These are phyloP conservation scores for Sandelia bainsii DNA, from an alignment of 2,797 vertebrate genomes.

Conservation along the genomic window DNA sequence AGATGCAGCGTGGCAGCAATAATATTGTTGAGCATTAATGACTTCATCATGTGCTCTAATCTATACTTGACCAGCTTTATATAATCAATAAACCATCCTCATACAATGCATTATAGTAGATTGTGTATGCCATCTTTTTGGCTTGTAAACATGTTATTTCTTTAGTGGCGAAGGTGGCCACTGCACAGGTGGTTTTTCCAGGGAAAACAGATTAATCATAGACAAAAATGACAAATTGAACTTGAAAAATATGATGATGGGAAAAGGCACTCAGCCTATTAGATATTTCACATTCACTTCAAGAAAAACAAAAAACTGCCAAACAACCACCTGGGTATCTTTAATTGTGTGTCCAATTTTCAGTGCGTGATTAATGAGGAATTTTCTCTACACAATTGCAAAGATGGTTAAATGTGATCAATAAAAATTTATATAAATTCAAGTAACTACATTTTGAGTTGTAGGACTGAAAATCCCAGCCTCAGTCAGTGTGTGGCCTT, in stretches of 20 bases:
- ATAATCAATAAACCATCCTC: constrained; percentile 17
- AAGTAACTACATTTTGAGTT: too few species aligned
- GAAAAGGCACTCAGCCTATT: constrained; percentile 2
- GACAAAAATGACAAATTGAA: constrained; percentile 5
- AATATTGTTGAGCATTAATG: constrained; percentile 57
- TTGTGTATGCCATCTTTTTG: constrained; percentile 5
- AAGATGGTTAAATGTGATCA: not conserved
- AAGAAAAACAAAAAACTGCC: constrained; percentile 10
- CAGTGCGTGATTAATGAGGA: too few species aligned
- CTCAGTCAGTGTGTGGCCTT: not conserved
- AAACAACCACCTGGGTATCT: too few species aligned
- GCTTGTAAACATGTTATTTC: constrained; percentile 9
- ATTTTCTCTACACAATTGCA: not conserved
- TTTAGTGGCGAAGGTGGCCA: not conserved
- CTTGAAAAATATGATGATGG: not conserved
- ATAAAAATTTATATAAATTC: not conserved
- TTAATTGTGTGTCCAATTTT: too few species aligned
- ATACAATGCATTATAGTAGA: not conserved
- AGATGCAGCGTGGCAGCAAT: constrained; percentile 41
- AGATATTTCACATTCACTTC: constrained; percentile 9
- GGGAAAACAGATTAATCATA: not conserved
- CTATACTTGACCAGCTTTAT: constrained; percentile 33
- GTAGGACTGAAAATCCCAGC: not conserved
- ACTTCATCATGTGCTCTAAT: constrained; percentile 49
- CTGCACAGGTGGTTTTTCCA: constrained; percentile 5